phyloP scores from a whole-genome alignment of 2,888 invertebrate genomes.

The Abrostola tripartita region DNA sequence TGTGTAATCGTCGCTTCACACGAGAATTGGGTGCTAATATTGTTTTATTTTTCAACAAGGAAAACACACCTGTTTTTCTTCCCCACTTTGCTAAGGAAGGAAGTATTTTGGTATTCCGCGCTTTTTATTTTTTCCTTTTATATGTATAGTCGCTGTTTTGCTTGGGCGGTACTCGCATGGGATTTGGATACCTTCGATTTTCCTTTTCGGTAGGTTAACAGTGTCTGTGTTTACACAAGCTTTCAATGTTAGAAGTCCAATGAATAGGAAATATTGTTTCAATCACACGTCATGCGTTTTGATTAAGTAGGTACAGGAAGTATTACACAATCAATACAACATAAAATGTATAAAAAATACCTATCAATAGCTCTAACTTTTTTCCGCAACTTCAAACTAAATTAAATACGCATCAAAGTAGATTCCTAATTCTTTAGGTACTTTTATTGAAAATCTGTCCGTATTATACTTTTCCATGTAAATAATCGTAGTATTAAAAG shows the following conservation, averaged over 20 bases:
- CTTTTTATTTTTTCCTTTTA: slow-evolving; percentile 42
- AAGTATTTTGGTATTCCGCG: slow-evolving; percentile 39
- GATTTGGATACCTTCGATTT: slow-evolving; percentile 32
- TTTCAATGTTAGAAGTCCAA: slow-evolving; percentile 15
- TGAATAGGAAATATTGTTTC: slow-evolving; percentile 1
- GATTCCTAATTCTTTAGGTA: too few relatives aligned
- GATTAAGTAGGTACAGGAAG: too few relatives aligned
- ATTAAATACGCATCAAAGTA: too few relatives aligned
- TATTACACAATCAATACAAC: too few relatives aligned
- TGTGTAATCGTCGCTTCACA: slow-evolving; percentile 59
- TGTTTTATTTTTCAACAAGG: slow-evolving; percentile 55
- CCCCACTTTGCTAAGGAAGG: slow-evolving; percentile 33
- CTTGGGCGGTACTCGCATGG: slow-evolving; percentile 36
- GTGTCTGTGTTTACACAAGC: slow-evolving; percentile 6
- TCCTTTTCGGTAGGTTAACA: slow-evolving; percentile 20
- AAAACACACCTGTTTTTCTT: slow-evolving; percentile 51
- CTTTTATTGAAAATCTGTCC: too few relatives aligned
- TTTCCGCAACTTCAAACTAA: too few relatives aligned
- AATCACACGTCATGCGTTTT: too few relatives aligned
- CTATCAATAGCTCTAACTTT: too few relatives aligned
- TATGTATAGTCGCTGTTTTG: slow-evolving; percentile 31
- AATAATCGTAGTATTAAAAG: too few relatives aligned
- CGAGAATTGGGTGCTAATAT: slow-evolving; percentile 57
- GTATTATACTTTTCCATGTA: too few relatives aligned
- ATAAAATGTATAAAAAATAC: too few relatives aligned